Conservation (phyloP, 2,888 invertebrate species). For the Spicauda simplicius region DNA sequence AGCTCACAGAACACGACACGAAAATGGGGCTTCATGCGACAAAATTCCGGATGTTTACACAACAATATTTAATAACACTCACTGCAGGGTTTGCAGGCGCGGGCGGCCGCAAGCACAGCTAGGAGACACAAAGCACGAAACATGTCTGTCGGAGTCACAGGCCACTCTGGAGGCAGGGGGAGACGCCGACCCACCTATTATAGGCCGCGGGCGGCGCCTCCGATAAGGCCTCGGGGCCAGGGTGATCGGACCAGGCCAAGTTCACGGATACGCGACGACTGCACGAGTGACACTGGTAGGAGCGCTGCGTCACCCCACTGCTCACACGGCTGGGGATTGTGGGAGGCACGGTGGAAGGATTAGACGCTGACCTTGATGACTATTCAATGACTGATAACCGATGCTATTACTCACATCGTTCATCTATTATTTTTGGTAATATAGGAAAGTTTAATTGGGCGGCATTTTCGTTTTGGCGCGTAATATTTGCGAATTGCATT, state of each 20-base stretch:
- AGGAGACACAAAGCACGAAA: slow-evolving; percentile 74
- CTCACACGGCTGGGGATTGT: slow-evolving; percentile 46
- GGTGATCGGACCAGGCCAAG: slow-evolving; percentile 77
- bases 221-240: slow-evolving; percentile 79
- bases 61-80: slow-evolving; percentile 57
- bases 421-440: not conserved
- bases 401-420: slow-evolving; percentile 36
- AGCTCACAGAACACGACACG: slow-evolving; percentile 39
- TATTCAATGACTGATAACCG: slow-evolving; percentile 40
- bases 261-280: slow-evolving; percentile 79
- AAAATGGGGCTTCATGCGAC: slow-evolving; percentile 22
- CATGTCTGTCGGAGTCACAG: slow-evolving; percentile 78
- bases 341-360: slow-evolving; percentile 57
- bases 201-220: slow-evolving; percentile 82
- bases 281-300: slow-evolving; percentile 63
- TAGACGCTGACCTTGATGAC: slow-evolving; percentile 69
- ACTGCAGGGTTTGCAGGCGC: slow-evolving; percentile 80
- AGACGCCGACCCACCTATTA: slow-evolving; percentile 82
- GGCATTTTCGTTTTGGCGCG: slow-evolving; percentile 32
- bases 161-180: slow-evolving; percentile 75
- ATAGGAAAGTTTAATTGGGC: slow-evolving; percentile 37
- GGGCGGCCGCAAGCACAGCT: slow-evolving; percentile 60
- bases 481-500: slow-evolving; percentile 41
- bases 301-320: slow-evolving; percentile 53
- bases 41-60: slow-evolving; percentile 20